Evolutionary conservation across 2,113 vertebrate genomes (phyloP), one percentile per base, ranked within the genome.

Genomic region (Centropristis striata): DNA sequence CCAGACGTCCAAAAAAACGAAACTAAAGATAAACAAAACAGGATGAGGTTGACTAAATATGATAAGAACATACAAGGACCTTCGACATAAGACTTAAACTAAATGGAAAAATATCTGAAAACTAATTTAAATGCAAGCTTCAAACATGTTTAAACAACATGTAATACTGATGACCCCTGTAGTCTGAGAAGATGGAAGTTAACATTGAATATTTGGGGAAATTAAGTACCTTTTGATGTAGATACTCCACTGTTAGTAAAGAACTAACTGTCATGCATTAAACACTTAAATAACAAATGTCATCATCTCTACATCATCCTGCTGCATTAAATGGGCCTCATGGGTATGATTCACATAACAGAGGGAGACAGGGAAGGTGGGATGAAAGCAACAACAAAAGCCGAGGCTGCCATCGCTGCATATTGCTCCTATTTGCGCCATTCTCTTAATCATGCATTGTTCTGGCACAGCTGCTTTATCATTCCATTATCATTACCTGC

Each of bases 381-480:
- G 11, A 83, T 72, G 36, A 68, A 82, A 78, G 68, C 28, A 37
- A 55, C 50, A 75, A 80, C 55, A 65, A 28, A n/a, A 47, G 42
- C 8, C 57, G 14, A 49, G 28, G 28, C 71, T 55, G 42, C 71
- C 49, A 41, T 79, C 68, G 76, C 77, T 77, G 81, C 64, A 71
- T 36, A 59, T 37, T 71, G 47, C 65, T 44, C 37, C 27, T 64
- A 81, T 68, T 54, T 81, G 59, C 14, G 12, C 59, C 39, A 15
- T 64, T 83, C 61, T 54, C 81, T 69, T 81, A 67, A 87, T 88
- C 75, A 78, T 55, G 83, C 59, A 71, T 70, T 83, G 83, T 71
- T 39, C 63, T 36, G 65, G 46, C 74, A 71, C 84, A 87, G 90
- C 82, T 90, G 91, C 80, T 88, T 88, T 78, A 81, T 81, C 80